A percentile compares a stretch with the other conserved stretches of the same genome.
Evolutionary conservation across 2,113 vertebrate species (phyloP).

Genomic region (Pangasianodon hypophthalmus): DNA sequence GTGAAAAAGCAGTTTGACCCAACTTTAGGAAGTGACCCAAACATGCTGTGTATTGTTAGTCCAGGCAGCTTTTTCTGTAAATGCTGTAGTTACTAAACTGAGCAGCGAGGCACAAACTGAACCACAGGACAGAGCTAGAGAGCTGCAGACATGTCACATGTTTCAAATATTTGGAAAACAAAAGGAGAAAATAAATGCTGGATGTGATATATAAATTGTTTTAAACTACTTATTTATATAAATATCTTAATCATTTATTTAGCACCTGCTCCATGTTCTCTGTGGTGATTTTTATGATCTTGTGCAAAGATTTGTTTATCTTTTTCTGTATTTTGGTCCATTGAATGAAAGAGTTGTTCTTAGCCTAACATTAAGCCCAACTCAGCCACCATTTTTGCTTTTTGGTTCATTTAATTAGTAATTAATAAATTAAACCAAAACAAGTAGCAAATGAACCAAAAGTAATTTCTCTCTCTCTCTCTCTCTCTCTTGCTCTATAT

Average conservation of each 20-base stretch:
- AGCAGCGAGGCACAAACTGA: background rate
- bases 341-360: background rate
- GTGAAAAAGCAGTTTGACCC: background rate
- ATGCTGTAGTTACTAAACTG: background rate
- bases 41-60: background rate
- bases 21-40: background rate
- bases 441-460: background rate
- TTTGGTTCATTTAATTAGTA: background rate
- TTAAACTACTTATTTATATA: background rate
- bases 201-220: background rate
- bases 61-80: background rate
- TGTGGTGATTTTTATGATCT: background rate
- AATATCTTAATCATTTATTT: background rate
- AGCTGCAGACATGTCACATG: background rate
- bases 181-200: background rate
- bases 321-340: background rate
- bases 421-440: background rate
- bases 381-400: background rate
- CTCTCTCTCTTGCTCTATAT: background rate
- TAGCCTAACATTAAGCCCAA: background rate
- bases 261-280: background rate
- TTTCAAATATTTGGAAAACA: background rate
- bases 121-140: background rate
- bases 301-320: background rate
- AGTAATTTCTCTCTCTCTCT: conserved; percentile 12